Evolutionary conservation across 1,140 invertebrate species (phyloP), one percentile per base, ranked within the genome.

Genomic region (Mylabris phalerata): DNA sequence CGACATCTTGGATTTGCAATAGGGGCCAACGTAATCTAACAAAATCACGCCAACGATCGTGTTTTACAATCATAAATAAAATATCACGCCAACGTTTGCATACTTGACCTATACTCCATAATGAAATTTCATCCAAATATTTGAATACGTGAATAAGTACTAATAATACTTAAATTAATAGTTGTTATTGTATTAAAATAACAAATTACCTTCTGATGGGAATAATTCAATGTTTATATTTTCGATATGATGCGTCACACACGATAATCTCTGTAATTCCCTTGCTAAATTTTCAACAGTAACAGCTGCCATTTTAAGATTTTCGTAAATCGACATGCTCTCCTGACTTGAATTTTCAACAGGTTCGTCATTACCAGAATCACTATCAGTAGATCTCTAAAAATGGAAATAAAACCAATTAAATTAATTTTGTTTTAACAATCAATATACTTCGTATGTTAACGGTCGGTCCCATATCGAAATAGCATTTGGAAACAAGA

Each of bases 331-430:
- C 24, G 38, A 48, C 9, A 50, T 49, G 26, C 9, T 60, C 19
- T 40, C 39, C 46, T 39, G 48, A 25, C 45, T 67, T 50, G 74
- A 79, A 71, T 83, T 78, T 72, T 87, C 89, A 45, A 84, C 86
- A n/a, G 92, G 92, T 71, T 96, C 92, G 72, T 96, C 93, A 72
- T 93, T 96, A 3, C 93, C 93, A 0, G 91, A 94, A 72, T 96
- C 93, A 68, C 90, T 90, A 66, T 93, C 91, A 72, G 93, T 92
- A 13, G 87, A 90, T 77, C 93, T 89, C 82, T 93, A 50, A 50
- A 40, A 19, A 19, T 2, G 19, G 19, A 19, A 19, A 19, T 19
- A 19, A 19, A 19, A 19, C 19, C 19, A 19, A 19, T 19, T 19
- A 19, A 39, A 59, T 47, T 49, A 64, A 60, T 58, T 73, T 80